Evolutionary conservation across 2,888 invertebrate species (phyloP).

Genomic region (Siphlonurus alternatus): DNA sequence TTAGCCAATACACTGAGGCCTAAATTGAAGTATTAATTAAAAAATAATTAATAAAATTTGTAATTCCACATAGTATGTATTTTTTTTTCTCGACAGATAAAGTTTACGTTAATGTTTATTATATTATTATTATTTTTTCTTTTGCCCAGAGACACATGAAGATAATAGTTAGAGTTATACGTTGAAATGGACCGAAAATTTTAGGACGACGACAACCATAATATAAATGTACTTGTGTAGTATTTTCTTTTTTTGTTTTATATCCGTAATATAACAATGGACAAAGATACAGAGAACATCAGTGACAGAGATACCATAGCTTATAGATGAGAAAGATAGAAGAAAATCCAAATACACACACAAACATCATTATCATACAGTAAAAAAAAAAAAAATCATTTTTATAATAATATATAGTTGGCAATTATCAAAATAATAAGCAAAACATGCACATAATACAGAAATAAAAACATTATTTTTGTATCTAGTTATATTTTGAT

Average conservation of each 20-base stretch:
- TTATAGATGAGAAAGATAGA: neutral
- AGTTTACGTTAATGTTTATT: too few species aligned
- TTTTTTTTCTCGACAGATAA: too few species aligned
- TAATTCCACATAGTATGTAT: too few species aligned
- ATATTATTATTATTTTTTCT: too few species aligned
- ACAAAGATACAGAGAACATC: neutral
- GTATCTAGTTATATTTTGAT: neutral
- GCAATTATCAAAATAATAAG: neutral
- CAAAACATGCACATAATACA: too few species aligned
- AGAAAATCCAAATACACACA: neutral
- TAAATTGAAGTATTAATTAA: too few species aligned
- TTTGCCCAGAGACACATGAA: too few species aligned
- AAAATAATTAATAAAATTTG: too few species aligned
- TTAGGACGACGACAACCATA: neutral
- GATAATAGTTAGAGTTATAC: too few species aligned
- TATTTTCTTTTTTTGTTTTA: too few species aligned
- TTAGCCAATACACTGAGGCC: too few species aligned
- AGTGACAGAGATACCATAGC: neutral
- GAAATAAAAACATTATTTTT: too few species aligned
- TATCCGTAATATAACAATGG: neutral
- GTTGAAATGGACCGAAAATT: neutral
- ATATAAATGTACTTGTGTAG: neutral
- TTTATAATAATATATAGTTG: neutral
- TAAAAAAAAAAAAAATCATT: neutral
- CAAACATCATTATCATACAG: neutral